phyloP scores from a whole-genome alignment of 2,113 vertebrate genomes.

The Riparia riparia region DNA sequence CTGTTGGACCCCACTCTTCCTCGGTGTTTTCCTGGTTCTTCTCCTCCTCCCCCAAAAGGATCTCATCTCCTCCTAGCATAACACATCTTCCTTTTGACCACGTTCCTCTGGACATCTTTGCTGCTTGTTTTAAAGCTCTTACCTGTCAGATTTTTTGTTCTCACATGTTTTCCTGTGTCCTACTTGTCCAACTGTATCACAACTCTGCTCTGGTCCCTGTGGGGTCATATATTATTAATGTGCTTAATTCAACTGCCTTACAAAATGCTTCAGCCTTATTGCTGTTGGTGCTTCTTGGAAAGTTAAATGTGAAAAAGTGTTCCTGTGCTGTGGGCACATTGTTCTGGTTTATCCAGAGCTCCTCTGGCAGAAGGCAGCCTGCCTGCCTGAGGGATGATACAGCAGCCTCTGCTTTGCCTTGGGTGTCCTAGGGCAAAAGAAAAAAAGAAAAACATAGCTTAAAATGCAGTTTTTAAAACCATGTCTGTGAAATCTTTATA shows the following conservation, averaged over 20 bases:
- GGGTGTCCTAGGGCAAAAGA: not conserved
- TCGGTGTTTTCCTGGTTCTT: not conserved
- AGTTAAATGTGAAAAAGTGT: not conserved
- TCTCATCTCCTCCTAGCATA: not conserved
- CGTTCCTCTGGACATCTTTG: not conserved
- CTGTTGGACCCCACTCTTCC: not conserved
- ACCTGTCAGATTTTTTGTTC: not conserved
- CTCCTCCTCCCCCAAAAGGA: not conserved
- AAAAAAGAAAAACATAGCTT: not conserved
- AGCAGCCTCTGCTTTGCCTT: not conserved
- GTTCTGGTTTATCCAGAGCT: not conserved
- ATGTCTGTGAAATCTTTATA: not conserved
- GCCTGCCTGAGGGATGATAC: not conserved
- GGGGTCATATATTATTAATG: not conserved
- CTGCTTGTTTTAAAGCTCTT: not conserved
- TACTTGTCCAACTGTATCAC: rapidly evolving
- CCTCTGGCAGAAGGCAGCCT: not conserved
- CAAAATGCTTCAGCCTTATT: not conserved
- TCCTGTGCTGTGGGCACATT: not conserved
- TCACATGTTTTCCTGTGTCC: rapidly evolving
- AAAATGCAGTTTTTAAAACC: not conserved
- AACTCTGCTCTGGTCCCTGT: not conserved
- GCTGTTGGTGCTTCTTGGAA: not conserved
- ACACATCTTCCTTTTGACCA: not conserved
- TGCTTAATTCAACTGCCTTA: not conserved